Base-by-base conservation (phyloP, 2,888 invertebrate genomes). In the Lamellibrachia satsuma region DNA sequence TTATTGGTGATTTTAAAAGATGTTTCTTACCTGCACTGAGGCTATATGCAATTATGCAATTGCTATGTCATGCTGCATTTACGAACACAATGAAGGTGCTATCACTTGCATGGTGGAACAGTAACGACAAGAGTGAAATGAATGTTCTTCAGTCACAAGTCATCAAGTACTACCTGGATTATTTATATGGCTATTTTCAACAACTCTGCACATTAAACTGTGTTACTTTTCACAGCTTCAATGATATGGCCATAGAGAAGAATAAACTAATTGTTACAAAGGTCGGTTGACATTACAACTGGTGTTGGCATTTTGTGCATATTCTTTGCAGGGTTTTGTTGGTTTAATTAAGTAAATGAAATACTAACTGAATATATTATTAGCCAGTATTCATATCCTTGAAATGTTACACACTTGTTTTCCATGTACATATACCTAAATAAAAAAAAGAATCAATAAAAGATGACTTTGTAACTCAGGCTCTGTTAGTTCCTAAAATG, bases 1-100 rank as follows among this genome's bases (percentile, higher is more conserved):
- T 75, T 75, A 75, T 22, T 75, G 75, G 75, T 75, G 75, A 75
- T 75, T 75, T 75, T 75, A 75, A 75, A 75, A 75, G 75, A 75
- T n/a, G 6, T 75, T 75, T 75, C 75, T 75, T 75, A 75, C 75
- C 75, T 75, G 75, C 75, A 75, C 22, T 75, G 75, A 75, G 75
- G 75, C 75, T 75, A 75, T 75, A 22, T 75, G 22, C 75, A 75
- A 75, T 75, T 6, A n/a, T 15, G 22, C 75, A 4, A 22, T 75
- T 75, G 22, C 75, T 75, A 75, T 75, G 15, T 75, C n/a, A 75
- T 6, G 75, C 75, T 75, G 75, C 75, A 75, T 75, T 75, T 75
- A n/a, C n/a, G 75, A n/a, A 22, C 75, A 75, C 75, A 75, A 75
- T 15, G 2, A 75, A 2, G 15, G 75, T n/a, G 75, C 75, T 6